phyloP scores from a whole-genome alignment of 2,888 invertebrate genomes.

The Hirtodrosophila histrioides region DNA sequence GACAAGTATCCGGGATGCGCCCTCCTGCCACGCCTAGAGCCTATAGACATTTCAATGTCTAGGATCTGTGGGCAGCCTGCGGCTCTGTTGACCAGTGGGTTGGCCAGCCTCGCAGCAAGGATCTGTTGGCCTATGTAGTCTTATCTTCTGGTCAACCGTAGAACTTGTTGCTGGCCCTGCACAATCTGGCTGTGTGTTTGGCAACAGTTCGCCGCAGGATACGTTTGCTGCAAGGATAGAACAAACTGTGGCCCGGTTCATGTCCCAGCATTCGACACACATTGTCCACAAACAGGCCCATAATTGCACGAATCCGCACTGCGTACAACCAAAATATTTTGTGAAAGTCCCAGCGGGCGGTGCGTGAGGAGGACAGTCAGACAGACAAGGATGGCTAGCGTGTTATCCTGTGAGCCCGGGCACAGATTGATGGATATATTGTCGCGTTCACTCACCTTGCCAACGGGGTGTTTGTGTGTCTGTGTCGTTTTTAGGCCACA shows the following conservation, averaged over 20 bases:
- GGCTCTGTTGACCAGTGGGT: constrained; percentile 66
- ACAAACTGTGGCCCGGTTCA: constrained; percentile 36
- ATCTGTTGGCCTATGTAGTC: constrained; percentile 14
- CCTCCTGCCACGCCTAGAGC: constrained; percentile 57
- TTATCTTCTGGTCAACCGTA: constrained; percentile 74
- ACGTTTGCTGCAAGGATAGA: constrained; percentile 23
- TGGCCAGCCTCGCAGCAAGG: constrained; percentile 61
- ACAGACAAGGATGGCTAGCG: constrained; percentile 29
- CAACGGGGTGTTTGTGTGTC: constrained; percentile 40
- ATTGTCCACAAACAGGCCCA: constrained; percentile 67
- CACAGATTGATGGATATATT: constrained; percentile 72
- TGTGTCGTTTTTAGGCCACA: constrained; percentile 78
- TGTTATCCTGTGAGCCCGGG: constrained; percentile 43
- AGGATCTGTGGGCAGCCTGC: constrained; percentile 41
- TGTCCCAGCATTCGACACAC: constrained; percentile 68
- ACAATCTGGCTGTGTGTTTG: constrained; percentile 56
- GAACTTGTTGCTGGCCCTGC: constrained; percentile 57
- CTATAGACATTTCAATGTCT: constrained; percentile 31
- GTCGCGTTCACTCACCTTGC: constrained; percentile 51
- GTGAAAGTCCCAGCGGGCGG: constrained; percentile 82
- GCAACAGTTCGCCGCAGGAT: constrained; percentile 72
- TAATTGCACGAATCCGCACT: constrained; percentile 76
- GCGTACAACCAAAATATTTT: constrained; percentile 84
- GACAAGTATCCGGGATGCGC: constrained; percentile 71
- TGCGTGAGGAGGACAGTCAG: constrained; percentile 14